Conservation (phyloP, 2,113 vertebrate species). For the Catagonus wagneri region DNA sequence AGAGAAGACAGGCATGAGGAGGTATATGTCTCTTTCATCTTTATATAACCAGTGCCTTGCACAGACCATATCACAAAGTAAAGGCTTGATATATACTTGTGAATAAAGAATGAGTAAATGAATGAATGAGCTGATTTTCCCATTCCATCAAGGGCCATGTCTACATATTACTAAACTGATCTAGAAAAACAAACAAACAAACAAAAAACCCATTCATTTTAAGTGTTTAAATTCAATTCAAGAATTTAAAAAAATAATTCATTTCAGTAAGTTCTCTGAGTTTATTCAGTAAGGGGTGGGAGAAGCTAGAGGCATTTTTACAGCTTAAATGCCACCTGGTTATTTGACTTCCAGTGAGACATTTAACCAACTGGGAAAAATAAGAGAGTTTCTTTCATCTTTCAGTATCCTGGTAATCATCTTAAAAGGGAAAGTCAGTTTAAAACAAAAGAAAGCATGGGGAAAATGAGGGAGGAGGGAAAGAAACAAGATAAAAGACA, state of each 20-base stretch:
- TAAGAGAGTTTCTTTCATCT: not conserved
- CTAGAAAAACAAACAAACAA: not conserved
- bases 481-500: not conserved
- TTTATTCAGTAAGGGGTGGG: constrained; percentile 1
- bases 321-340: not conserved
- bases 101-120: not conserved
- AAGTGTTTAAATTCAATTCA: not conserved
- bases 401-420: constrained; percentile 13
- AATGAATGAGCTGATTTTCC: not conserved
- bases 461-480: not conserved
- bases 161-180: not conserved
- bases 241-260: not conserved
- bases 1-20: not conserved
- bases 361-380: not conserved
- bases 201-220: not conserved
- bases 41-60: not conserved
- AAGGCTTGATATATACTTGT: not conserved
- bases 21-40: not conserved
- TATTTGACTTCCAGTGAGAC: not conserved
- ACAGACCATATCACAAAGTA: not conserved
- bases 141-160: not conserved
- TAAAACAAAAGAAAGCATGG: not conserved
- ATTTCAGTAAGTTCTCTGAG: not conserved
- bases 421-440: not conserved
- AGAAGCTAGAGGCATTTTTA: not conserved